Evolutionary conservation across 2,113 vertebrate species (phyloP).

Genomic region (Chiloscyllium plagiosum): DNA sequence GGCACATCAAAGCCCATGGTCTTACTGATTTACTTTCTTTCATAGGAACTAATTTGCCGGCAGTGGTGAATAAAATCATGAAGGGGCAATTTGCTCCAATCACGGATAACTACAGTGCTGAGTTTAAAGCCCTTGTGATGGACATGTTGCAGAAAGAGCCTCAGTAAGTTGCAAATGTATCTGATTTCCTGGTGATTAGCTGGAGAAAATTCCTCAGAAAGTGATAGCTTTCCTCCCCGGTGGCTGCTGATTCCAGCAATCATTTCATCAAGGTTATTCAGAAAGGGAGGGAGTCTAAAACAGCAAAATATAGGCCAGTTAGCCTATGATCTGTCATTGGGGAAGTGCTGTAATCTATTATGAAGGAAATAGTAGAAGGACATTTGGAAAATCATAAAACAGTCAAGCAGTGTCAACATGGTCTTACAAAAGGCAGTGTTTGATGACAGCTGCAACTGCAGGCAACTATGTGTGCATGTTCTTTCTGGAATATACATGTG

Average conservation of each 20-base stretch:
- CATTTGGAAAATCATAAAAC: not conserved
- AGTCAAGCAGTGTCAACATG: not conserved
- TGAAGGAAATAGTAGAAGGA: not conserved
- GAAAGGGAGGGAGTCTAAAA: not conserved
- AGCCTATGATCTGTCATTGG: not conserved
- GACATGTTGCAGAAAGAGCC: slow-evolving; percentile 31
- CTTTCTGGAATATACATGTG: too few species aligned
- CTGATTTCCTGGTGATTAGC: not conserved
- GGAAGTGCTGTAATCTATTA: not conserved
- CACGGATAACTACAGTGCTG: slow-evolving; percentile 13
- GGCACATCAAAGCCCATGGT: not conserved
- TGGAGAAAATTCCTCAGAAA: too few species aligned
- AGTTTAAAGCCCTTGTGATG: slow-evolving; percentile 31
- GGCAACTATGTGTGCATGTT: too few species aligned
- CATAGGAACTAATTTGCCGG: slow-evolving; percentile 15
- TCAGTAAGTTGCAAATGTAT: not conserved
- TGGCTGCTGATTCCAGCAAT: not conserved
- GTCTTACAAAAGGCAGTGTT: not conserved
- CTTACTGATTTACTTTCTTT: not conserved
- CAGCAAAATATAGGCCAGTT: not conserved
- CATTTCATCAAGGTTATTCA: not conserved
- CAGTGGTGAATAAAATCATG: slow-evolving; percentile 31
- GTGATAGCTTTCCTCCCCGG: not conserved
- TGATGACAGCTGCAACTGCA: too few species aligned
- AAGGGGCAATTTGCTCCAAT: slow-evolving; percentile 32